Base-by-base conservation (phyloP, 2,113 vertebrate genomes). In the Callorhinus ursinus region DNA sequence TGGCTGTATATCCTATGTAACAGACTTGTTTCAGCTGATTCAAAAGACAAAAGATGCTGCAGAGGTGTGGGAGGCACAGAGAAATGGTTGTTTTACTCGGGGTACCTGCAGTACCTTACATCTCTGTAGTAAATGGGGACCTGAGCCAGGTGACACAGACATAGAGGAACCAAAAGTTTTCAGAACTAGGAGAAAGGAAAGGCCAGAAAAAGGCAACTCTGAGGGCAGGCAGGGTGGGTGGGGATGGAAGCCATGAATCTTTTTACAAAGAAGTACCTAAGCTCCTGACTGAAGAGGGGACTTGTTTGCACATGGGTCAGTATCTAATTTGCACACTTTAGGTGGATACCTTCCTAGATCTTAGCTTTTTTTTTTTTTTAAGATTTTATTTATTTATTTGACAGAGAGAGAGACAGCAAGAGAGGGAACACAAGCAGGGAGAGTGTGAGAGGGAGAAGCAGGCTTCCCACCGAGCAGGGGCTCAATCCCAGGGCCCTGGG, bases 181-280 rank as follows among this genome's bases (percentile, higher is more conserved):
- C 72, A 92, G 33, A 86, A 93, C 53, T 39, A 10, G 65, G 13
- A 80, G 21, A 12, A 61, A 92, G 31, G 76, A 94, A 93, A 77
- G 57, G 33, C 16, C 84, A 95, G 53, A 36, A 69, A 93, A 92
- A 59, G 79, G 84, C 84, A 86, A 81, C 8, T 92, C 6, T 92
- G 36, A 96, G 61, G 55, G 49, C 18, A 72, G 53, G 59, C 5
- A 51, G 69, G 14, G 31, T 87, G 69, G 49, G 18, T 82, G 77
- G 53, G 28, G 79, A 95, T 28, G 69, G 28, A 92, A 95, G 57
- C 28, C 95, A 76, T 65, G 92, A 83, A 80, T 74, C 89, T 93
- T 85, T 80, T 85, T 57, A 74, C 46, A 95, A 74, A 83, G 6
- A 92, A 85, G 19, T 42, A 53, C 67, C 67, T 22, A 69, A 76